Percentiles rank a stretch among this genome's conserved stretches.
Evolutionary conservation across 2,888 invertebrate species (phyloP).

Genomic region (Agriopis marginaria): DNA sequence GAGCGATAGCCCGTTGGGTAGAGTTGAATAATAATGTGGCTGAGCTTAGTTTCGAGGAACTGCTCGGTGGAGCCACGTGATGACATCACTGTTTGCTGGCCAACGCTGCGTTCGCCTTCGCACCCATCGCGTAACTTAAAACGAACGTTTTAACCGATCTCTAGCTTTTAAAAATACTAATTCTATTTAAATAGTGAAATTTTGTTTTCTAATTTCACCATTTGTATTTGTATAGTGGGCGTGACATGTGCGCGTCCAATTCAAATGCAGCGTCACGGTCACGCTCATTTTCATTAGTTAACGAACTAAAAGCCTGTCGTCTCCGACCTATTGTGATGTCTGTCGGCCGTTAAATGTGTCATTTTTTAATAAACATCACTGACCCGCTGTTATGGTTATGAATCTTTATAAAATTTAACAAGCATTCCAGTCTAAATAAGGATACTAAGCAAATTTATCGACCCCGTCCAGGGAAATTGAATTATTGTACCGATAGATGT

Average conservation of each 20-base stretch:
- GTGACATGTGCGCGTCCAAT: conserved; percentile 55
- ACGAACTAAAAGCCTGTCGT: conserved; percentile 59
- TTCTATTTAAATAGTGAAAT: conserved; percentile 33
- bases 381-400: conserved; percentile 11
- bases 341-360: conserved; percentile 44
- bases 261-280: conserved; percentile 58
- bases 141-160: conserved; percentile 38
- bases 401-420: conserved; percentile 19
- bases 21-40: conserved; percentile 74
- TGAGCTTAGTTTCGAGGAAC: conserved; percentile 79
- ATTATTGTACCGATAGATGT: conserved; percentile 13
- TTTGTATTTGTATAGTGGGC: conserved; percentile 47
- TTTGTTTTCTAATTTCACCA: conserved; percentile 43
- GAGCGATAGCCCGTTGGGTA: conserved; percentile 66
- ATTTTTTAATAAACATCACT: conserved; percentile 31
- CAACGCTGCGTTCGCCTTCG: conserved; percentile 69
- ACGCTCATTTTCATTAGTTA: conserved; percentile 76
- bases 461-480: conserved; percentile 4
- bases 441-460: conserved; percentile 2
- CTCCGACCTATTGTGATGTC: conserved; percentile 49
- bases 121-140: conserved; percentile 52
- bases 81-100: conserved; percentile 73
- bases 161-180: conserved; percentile 33
- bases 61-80: conserved; percentile 67
- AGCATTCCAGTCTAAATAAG: conserved; percentile 7